Conservation (phyloP, 2,797 vertebrate genomes). For the Spondyliosoma cantharus region DNA sequence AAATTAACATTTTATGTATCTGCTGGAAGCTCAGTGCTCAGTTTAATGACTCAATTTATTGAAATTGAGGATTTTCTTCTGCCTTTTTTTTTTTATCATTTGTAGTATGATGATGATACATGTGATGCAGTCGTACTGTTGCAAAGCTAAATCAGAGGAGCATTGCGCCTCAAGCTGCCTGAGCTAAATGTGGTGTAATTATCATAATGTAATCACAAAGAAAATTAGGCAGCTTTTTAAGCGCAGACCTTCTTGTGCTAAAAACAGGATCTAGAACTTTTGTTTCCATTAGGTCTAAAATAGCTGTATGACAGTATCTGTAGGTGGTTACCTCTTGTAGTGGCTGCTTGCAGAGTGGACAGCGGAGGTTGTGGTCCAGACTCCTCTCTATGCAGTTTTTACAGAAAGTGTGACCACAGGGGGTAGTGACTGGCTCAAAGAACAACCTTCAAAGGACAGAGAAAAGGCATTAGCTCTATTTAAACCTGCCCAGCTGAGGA, state of each 20-base stretch:
- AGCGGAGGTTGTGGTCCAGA: slow-evolving; percentile 91
- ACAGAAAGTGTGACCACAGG: slow-evolving; percentile 94
- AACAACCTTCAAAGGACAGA: slow-evolving; percentile 85
- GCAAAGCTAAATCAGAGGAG: not conserved
- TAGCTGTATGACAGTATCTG: not conserved
- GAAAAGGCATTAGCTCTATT: not conserved
- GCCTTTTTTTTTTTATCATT: no score
- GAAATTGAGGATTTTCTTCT: no score
- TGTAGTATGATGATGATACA: no score
- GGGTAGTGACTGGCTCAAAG: slow-evolving; percentile 91
- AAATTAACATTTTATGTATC: no score
- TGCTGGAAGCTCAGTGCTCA: no score
- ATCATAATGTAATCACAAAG: not conserved
- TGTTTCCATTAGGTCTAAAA: not conserved
- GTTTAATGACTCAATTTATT: no score
- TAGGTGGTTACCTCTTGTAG: slow-evolving; percentile 87
- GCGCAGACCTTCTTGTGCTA: not conserved
- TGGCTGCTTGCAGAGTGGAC: slow-evolving; percentile 94
- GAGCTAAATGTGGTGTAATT: not conserved
- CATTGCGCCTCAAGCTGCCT: not conserved
- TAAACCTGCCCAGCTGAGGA: not conserved
- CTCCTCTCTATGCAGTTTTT: slow-evolving; percentile 93
- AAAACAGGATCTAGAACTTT: not conserved
- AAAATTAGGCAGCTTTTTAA: slow-evolving; percentile 3
- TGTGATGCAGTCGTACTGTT: no score